Base-by-base conservation (phyloP, 2,113 vertebrate genomes). In the Andinoacara biseriatus region DNA sequence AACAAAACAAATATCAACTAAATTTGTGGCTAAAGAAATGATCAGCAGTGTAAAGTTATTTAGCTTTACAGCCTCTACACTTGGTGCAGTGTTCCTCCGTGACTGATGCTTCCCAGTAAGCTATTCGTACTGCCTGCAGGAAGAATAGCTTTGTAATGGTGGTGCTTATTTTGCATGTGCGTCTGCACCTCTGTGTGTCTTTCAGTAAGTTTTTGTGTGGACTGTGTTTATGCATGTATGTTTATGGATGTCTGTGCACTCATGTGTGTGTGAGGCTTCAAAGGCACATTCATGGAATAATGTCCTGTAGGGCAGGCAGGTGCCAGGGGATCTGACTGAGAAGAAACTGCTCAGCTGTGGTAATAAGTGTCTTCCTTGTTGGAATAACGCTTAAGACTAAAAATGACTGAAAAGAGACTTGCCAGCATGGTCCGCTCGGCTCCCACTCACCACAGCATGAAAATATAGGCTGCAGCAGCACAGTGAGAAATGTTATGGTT, bases 291-390 rank as follows among this genome's bases (percentile, higher is more conserved):
- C 24, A 69, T 59, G 59, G 46, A 67, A 11, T 80, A 76, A 82
- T 54, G 81, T 82, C 76, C 86, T 69, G 59, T 29, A 77, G 87
- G 57, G 76, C 33, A 26, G 58, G 57, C 82, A 89, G 67, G 81
- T 77, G 81, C 81, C 74, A 2, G 18, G 76, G 78, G 80, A 82
- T 79, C 79, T 74, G 52, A 76, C 80, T 69, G 89, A 74, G 76
- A 57, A 59, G 67, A 77, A 88, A 62, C 61, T 18, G 84, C 54
- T 75, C 18, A 22, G 33, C 86, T 86, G 86, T 56, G 81, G 76
- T 83, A 84, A 83, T 83, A 89, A 90, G 86, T 83, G 89, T 82
- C 83, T 85, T 87, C 79, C 60, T 81, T 78, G 77, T 63, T 83
- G 67, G 86, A 88, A 84, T 89, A 90, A 81, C 80, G 67, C 76